Conservation (phyloP, 1,140 invertebrate species). For the Physella acuta region DNA sequence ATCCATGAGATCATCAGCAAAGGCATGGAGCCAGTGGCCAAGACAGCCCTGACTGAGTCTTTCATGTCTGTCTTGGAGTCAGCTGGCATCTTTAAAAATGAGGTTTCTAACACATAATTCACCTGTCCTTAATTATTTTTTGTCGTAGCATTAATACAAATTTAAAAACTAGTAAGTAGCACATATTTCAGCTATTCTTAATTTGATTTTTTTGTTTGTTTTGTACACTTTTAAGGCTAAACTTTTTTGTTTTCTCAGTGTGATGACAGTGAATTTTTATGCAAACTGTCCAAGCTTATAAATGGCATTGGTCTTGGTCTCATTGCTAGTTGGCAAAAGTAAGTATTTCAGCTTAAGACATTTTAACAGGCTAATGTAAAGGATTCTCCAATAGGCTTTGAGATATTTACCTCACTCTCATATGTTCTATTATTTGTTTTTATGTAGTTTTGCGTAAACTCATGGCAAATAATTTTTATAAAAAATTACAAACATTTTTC, state of each 20-base stretch:
- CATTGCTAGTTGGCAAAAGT: conserved; percentile 61
- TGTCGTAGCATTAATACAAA: too few species aligned
- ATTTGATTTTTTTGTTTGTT: not conserved
- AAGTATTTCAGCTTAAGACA: too few species aligned
- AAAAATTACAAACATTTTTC: too few species aligned
- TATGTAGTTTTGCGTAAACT: too few species aligned
- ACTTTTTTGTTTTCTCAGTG: conserved; percentile 47
- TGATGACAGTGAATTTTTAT: conserved; percentile 64
- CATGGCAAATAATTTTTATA: too few species aligned
- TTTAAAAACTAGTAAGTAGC: too few species aligned
- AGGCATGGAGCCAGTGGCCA: conserved; percentile 67
- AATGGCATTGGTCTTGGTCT: conserved; percentile 64
- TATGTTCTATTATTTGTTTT: too few species aligned
- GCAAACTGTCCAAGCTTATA: conserved; percentile 64
- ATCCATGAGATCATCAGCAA: conserved; percentile 65
- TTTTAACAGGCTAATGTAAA: too few species aligned
- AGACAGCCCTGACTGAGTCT: conserved; percentile 65
- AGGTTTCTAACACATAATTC: too few species aligned
- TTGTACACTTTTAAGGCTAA: not conserved
- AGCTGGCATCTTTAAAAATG: conserved; percentile 54
- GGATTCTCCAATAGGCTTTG: too few species aligned
- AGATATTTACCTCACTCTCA: too few species aligned
- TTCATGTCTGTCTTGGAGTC: conserved; percentile 62
- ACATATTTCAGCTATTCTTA: not conserved
- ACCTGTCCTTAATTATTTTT: too few species aligned